phyloP scores from a whole-genome alignment of 1,140 invertebrate genomes.

The Drosophila pruinosa region DNA sequence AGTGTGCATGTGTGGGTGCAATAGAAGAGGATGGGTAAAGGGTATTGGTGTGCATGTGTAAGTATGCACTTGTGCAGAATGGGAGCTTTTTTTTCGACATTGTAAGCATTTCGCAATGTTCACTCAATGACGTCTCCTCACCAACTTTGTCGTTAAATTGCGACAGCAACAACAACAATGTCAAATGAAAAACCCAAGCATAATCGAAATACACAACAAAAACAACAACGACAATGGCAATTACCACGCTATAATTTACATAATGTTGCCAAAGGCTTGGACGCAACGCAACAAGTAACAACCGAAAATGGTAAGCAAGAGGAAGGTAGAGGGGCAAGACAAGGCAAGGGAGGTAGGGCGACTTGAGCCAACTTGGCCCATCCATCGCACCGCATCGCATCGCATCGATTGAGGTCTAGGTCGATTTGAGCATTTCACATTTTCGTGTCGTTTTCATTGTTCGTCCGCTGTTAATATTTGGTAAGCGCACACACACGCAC shows the following conservation, averaged over 20 bases:
- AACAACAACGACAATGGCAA: constrained; percentile 4
- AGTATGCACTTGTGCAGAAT: background rate
- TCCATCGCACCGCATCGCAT: constrained; percentile 19
- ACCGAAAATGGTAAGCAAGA: background rate
- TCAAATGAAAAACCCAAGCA: constrained; percentile 31
- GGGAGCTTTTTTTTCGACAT: background rate
- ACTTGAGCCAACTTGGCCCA: constrained; percentile 42
- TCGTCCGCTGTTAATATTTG: constrained; percentile 68
- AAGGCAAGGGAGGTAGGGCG: background rate
- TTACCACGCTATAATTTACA: constrained; percentile 63
- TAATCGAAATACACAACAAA: constrained; percentile 13
- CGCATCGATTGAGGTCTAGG: constrained; percentile 79
- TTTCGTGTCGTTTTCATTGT: constrained; percentile 79
- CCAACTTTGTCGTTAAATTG: constrained; percentile 24
- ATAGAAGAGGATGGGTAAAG: constrained; percentile 19
- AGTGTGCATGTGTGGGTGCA: background rate
- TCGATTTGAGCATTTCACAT: constrained; percentile 79
- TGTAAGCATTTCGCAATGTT: constrained; percentile 22
- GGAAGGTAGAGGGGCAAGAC: background rate
- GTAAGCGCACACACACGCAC: constrained; percentile 43
- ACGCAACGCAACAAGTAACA: constrained; percentile 28
- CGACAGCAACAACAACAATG: background rate
- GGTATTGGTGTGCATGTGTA: background rate
- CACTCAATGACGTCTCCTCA: constrained; percentile 34
- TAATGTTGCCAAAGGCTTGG: constrained; percentile 64